Base-by-base conservation (phyloP, 1,140 invertebrate genomes). In the Diplogasteroides magnus region DNA sequence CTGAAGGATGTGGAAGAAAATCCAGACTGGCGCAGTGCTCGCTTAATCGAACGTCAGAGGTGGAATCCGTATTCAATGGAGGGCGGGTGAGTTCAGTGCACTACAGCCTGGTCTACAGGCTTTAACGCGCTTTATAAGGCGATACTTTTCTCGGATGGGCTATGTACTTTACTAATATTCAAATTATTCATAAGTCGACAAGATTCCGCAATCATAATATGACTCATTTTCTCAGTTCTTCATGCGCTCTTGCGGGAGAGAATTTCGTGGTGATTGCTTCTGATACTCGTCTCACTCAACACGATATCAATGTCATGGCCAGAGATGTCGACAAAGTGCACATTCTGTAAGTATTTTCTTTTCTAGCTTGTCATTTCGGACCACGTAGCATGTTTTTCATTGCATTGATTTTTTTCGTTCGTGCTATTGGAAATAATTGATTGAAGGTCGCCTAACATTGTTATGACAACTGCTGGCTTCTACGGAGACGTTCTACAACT, bases 401-500 rank as follows among this genome's bases (percentile, higher is more conserved):
- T 19, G 19, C 6, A 48, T 48, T 48, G 37, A n/a, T n/a, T n/a
- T n/a, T n/a, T n/a, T n/a, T n/a, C n/a, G n/a, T n/a, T n/a, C n/a
- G n/a, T n/a, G n/a, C n/a, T n/a, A n/a, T n/a, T n/a, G n/a, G n/a
- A n/a, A n/a, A n/a, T n/a, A n/a, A n/a, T n/a, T n/a, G n/a, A n/a
- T n/a, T 48, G 6, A 6, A 48, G 37, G 6, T 48, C 37, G 37
- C 6, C 6, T 19, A 48, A 48, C 37, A 95, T 94, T 31, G 89
- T 98, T 61, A 85, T 98, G 55, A 94, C 91, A 1, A 89, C 88
- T 67, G 89, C 90, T 67, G 96, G 96, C 37, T 98, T 96, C 84
- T 97, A 97, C 92, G 95, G 94, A 78, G 96, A 99, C 86, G 91
- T 91, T n/a, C 85, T 98, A 1, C 93, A 94, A 26, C 86, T 98